Evolutionary conservation across 2,888 invertebrate species (phyloP).

Genomic region (Myathropa florea): DNA sequence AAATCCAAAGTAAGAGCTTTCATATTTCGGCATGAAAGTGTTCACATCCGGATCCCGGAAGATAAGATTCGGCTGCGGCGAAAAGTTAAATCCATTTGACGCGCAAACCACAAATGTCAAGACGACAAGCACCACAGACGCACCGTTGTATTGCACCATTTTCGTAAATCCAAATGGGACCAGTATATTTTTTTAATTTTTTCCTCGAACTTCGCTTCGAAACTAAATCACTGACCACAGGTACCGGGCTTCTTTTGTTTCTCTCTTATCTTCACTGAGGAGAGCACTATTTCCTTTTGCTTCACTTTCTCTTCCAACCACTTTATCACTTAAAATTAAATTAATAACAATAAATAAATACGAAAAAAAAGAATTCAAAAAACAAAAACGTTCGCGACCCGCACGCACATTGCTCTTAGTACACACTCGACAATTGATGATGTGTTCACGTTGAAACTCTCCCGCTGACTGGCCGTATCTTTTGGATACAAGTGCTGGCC

Average conservation of each 20-base stretch:
- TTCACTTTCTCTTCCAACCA: slow-evolving; percentile 31
- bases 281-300: background rate
- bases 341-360: slow-evolving; percentile 63
- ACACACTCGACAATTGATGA: slow-evolving; percentile 23
- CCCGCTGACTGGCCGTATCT: slow-evolving; percentile 47
- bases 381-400: slow-evolving; percentile 28
- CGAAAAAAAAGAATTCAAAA: background rate
- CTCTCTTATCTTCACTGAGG: background rate
- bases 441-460: slow-evolving; percentile 59
- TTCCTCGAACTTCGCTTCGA: background rate
- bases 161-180: background rate
- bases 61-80: slow-evolving; percentile 76
- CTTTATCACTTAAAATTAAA: slow-evolving; percentile 67
- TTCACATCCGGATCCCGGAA: slow-evolving; percentile 74
- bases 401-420: slow-evolving; percentile 52
- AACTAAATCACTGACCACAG: slow-evolving; percentile 50
- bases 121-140: slow-evolving; percentile 34
- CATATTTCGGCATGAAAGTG: slow-evolving; percentile 74
- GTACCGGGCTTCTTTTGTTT: slow-evolving; percentile 17
- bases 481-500: slow-evolving; percentile 30
- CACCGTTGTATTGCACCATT: slow-evolving; percentile 54
- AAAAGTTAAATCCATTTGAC: slow-evolving; percentile 76
- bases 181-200: background rate
- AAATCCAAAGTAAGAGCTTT: slow-evolving; percentile 79
- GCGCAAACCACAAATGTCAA: slow-evolving; percentile 45